These are phyloP conservation scores for Phymanthus crucifer DNA, from an alignment of 92 coral and sea anemone species.

Conservation along the genomic window DNA sequence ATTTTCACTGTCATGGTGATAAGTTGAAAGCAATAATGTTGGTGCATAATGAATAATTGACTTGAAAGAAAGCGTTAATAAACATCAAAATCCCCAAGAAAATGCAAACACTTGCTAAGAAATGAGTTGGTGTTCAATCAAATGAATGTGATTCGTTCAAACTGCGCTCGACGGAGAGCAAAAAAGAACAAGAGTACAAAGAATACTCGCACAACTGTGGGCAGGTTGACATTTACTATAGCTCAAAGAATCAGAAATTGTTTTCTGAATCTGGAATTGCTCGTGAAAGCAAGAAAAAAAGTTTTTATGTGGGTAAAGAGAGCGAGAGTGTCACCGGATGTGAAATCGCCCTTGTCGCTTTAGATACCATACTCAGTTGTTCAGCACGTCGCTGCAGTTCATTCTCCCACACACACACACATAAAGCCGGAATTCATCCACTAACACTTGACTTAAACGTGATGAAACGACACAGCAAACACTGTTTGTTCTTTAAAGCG, in stretches of 20 bases:
- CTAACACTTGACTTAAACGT: slow-evolving; percentile 27
- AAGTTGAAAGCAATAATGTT: not conserved
- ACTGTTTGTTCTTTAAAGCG: not conserved
- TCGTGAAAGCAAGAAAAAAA: not conserved
- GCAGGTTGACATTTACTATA: too few species aligned
- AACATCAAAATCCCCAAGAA: not conserved
- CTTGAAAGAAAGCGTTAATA: not conserved
- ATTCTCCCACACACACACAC: slow-evolving; percentile 25
- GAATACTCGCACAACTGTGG: too few species aligned
- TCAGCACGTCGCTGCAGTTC: not conserved
- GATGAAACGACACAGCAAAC: slow-evolving; percentile 15
- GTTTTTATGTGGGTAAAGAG: not conserved
- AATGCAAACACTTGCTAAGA: not conserved
- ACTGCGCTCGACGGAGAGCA: too few species aligned
- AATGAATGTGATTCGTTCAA: too few species aligned
- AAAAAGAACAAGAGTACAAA: too few species aligned
- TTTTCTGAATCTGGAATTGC: not conserved
- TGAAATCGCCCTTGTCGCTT: not conserved
- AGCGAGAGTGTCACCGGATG: not conserved
- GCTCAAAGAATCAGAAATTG: too few species aligned
- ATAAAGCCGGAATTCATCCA: slow-evolving; percentile 28
- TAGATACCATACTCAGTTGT: not conserved
- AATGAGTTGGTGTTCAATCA: too few species aligned
- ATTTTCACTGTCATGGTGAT: too few species aligned
- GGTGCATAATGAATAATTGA: not conserved